Base-by-base conservation (phyloP, 2,113 vertebrate species). In the Anthoscopus minutus region DNA sequence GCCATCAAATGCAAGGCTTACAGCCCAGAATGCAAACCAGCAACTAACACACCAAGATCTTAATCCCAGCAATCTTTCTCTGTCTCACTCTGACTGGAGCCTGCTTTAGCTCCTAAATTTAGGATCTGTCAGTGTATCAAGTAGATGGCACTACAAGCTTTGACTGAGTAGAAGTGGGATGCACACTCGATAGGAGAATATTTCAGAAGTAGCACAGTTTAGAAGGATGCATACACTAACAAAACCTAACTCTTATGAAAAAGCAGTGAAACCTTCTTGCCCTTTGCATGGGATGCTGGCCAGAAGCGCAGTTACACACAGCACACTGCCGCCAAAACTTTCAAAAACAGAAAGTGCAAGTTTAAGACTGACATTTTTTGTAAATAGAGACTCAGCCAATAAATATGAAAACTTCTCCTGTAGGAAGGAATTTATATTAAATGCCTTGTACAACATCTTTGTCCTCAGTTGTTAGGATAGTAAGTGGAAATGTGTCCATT, bases 121-220 rank as follows among this genome's bases (percentile, higher is more conserved):
- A 92, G 44, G 82, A 64, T 70, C 79, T 74, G 48, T 60, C 48
- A 76, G 15, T n/a, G 13, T n/a, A 88, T 82, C 82, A 82, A 88
- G 88, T 85, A 92, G 88, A 88, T 90, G 74, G 86, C 96, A 92
- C 79, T 88, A 74, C 61, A 85, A 71, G 85, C 79, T 92, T 71
- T 94, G 44, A 48, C 50, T 94, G 33, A 82, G 35, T 20, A 92
- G 54, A 24, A 61, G 45, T 2, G 35, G 40, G 48, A 23, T 3
- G 1, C 33, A 40, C 0, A 0, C 31, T 70, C 8, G 8, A 0
- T 5, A 33, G 15, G 23, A 74, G 16, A 2, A 1, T 19, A 37
- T 30, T 30, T 53, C 58, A 79, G 35, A 2, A 82, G 28, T n/a
- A 85, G 61, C 40, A 66, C 38, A 50, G 18, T 27, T 71, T 23